Base-by-base conservation (phyloP, 2,888 invertebrate species). In the Coenonympha glycerion region DNA sequence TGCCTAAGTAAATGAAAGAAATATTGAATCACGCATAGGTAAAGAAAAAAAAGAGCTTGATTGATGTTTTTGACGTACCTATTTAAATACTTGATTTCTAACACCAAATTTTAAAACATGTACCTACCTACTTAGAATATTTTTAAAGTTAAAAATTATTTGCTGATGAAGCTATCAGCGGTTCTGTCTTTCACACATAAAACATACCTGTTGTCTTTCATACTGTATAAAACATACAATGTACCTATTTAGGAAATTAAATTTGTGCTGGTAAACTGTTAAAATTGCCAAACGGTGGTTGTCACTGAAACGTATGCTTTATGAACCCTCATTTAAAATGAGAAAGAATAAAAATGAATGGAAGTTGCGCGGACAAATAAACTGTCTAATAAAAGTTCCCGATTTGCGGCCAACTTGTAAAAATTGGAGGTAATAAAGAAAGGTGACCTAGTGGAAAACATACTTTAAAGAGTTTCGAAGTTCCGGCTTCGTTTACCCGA, bases 271-370 rank as follows among this genome's bases (percentile, higher is more conserved):
- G n/a, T n/a, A n/a, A n/a, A n/a, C n/a, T n/a, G n/a, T n/a, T n/a
- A n/a, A n/a, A n/a, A n/a, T 39, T 9, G 15, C 5, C 9, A 39
- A 16, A 5, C 39, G 15, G 24, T 15, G 15, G 13, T 24, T 45
- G 22, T 11, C n/a, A 46, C 47, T 44, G 51, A 24, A 45, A 45
- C 50, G 41, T 51, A 42, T 30, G 53, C 47, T 54, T 54, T 54
- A 39, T 39, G 39, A 44, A 34, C 21, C 49, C 37, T 15, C 24
- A 24, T 45, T 45, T 45, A 31, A 31, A 45, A 49, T 45, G 31
- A 39, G 45, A 37, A 45, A 45, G 39, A 9, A 16, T 36, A 37
- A 39, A 45, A 39, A 49, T 22, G 44, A 34, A 44, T 13, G 18
- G 33, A 28, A 36, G 34, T 16, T 33, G 21, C 19, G 24, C 28